These are phyloP conservation scores for Lagria hirta DNA, from an alignment of 2,888 invertebrate genomes.

Conservation along the genomic window DNA sequence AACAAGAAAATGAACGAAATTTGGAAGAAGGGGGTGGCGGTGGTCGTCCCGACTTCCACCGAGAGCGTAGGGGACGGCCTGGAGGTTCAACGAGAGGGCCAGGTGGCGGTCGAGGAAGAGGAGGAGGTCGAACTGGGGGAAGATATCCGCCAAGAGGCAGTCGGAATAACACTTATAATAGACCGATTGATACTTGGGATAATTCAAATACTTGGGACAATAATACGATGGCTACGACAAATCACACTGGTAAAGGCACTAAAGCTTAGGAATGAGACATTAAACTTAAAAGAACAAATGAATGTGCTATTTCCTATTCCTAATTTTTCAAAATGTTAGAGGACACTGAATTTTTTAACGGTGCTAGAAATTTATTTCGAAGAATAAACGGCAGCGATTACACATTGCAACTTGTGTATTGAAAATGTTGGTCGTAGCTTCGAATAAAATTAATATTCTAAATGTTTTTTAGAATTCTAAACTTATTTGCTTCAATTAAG, in stretches of 20 bases:
- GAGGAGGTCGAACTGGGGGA: constrained; percentile 42
- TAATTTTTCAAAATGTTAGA: too few species aligned
- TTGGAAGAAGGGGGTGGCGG: constrained; percentile 45
- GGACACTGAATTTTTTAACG: too few species aligned
- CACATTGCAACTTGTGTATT: too few species aligned
- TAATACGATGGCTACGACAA: constrained; percentile 40
- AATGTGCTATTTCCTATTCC: too few species aligned
- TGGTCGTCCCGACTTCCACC: constrained; percentile 34
- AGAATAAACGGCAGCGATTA: too few species aligned
- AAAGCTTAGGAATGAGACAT: too few species aligned
- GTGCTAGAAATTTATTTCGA: too few species aligned
- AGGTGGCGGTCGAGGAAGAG: constrained; percentile 54
- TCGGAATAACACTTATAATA: constrained; percentile 40
- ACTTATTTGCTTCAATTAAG: too few species aligned
- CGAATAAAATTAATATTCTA: too few species aligned
- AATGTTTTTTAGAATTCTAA: too few species aligned
- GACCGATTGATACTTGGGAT: constrained; percentile 61
- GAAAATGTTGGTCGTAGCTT: too few species aligned
- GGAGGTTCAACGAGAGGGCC: constrained; percentile 46
- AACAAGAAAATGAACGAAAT: constrained; percentile 51
- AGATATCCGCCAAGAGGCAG: constrained; percentile 57
- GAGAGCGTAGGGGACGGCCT: constrained; percentile 59
- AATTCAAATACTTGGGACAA: constrained; percentile 55
- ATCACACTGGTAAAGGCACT: constrained; percentile 47
- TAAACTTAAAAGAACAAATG: too few species aligned